Evolutionary conservation across 2,888 invertebrate species (phyloP), one percentile per base, ranked within the genome.

Genomic region (Mesoligia furuncula): DNA sequence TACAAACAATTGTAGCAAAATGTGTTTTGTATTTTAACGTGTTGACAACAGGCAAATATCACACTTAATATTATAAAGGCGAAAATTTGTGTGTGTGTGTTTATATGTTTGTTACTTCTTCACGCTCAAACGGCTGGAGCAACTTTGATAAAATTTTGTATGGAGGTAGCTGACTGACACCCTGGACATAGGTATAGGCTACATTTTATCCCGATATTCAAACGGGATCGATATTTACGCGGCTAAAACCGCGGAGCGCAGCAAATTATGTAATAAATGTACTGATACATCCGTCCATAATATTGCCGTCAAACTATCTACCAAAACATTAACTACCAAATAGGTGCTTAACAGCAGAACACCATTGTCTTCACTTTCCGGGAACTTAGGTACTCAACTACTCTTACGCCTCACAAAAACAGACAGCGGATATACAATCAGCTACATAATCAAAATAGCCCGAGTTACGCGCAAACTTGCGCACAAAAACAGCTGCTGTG

Each of bases 361-460:
- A 62, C n/a, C n/a, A 80, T 65, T 69, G 54, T 59, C 36, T 39
- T 0, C 11, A 48, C 9, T 69, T 75, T 57, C 83, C 80, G 62
- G 57, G 70, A 83, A 71, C 71, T 51, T 13, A 70, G 69, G 45
- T 57, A 76, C 57, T 66, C 24, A 72, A 59, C 39, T 45, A 59
- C 61, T 70, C 61, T 64, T 73, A 66, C 70, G 51, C n/a, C 61
- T 48, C 27, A 80, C 48, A 75, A 85, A 70, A 82, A 78, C 75
- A 31, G 48, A 62, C 70, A 76, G 27, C 77, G 77, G 85, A 82
- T 78, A 75, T 75, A 85, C 70, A 84, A 78, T 73, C 77, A 72
- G 62, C 77, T 75, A 78, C 73, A 73, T 85, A 82, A 84, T 82
- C 59, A 54, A 74, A 77, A 81, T 78, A 85, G 77, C 77, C 61